Evolutionary conservation across 2,797 vertebrate genomes (phyloP).

Genomic region (Anabacerthia variegaticeps): DNA sequence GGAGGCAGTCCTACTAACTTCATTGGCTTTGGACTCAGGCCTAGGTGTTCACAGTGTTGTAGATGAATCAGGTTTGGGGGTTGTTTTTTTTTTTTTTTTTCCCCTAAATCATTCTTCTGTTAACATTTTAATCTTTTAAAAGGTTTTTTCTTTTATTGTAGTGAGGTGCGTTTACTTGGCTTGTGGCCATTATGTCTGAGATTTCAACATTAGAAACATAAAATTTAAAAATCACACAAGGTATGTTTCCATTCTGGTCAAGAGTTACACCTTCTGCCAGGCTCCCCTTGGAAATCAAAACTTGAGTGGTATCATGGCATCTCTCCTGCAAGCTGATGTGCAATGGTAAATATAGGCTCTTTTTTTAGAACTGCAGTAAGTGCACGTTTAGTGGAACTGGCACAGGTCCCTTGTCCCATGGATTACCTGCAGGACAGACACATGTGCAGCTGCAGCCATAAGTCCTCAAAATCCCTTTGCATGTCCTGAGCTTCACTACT

Average conservation of each 20-base stretch:
- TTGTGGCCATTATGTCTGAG: neutral
- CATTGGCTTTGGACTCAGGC: constrained; percentile 12
- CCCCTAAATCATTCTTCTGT: neutral
- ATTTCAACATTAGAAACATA: neutral
- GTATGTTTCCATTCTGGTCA: neutral
- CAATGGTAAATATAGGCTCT: neutral
- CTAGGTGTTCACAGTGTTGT: constrained; percentile 10
- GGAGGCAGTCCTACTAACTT: constrained; percentile 3
- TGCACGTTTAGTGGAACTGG: neutral
- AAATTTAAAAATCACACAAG: constrained; percentile 8
- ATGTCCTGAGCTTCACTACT: neutral
- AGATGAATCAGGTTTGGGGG: neutral
- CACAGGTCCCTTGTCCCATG: neutral
- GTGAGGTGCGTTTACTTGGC: constrained; percentile 1
- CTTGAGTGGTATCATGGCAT: neutral
- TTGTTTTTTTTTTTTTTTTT: neutral
- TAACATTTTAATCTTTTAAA: constrained; percentile 53
- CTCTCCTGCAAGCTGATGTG: neutral
- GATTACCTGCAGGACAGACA: neutral
- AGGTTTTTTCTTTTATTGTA: neutral
- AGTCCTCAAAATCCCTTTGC: neutral
- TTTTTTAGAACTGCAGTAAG: neutral
- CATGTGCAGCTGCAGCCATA: neutral
- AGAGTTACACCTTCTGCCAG: neutral
- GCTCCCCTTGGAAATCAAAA: neutral